Base-by-base conservation (phyloP, 2,113 vertebrate genomes). In the Xyrauchen texanus region DNA sequence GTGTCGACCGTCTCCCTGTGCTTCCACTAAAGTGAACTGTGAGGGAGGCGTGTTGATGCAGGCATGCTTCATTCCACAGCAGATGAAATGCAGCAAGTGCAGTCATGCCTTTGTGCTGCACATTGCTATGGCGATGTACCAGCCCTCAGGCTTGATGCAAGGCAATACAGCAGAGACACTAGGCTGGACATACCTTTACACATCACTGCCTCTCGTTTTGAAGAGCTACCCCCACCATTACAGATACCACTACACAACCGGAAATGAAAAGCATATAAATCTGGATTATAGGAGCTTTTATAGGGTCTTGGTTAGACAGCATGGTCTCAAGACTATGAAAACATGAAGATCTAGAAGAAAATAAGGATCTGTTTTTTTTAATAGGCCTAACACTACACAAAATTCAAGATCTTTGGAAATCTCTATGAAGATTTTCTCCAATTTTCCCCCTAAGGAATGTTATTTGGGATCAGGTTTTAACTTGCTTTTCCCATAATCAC, bases 21-120 rank as follows among this genome's bases (percentile, higher is more conserved):
- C 46, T 74, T 79, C 61, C 68, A 77, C 51, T 58, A 12, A 63
- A 62, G 49, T 57, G 68, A 69, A 65, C 7, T 3, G 64, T 60
- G 67, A 57, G 7, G 10, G 11, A 72, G 64, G 52, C 85, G 82
- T 82, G 83, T 80, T 68, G 64, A 21, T 62, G 68, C 86, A 88
- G 72, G 86, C 68, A 72, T 15, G 52, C 73, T 60, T 84, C 86
- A 87, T 85, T 86, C 84, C 81, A 65, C 9, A 76, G 71, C 15
- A 60, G 52, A 55, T 77, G 46, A 64, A 74, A 68, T 8, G 52
- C 53, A 63, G 63, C 79, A 9, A 83, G 78, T 79, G 70, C 67
- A 79, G 78, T 73, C 82, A 76, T 70, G 80, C 58, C 74, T 52
- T n/a, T 11, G 68, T 8, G 81, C 61, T 44, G 60, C 8, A 5